A percentile compares a stretch with the other conserved stretches of the same genome.
These are phyloP conservation scores for Podabrus alpinus DNA, from an alignment of 2,888 invertebrate genomes.

Conservation along the genomic window DNA sequence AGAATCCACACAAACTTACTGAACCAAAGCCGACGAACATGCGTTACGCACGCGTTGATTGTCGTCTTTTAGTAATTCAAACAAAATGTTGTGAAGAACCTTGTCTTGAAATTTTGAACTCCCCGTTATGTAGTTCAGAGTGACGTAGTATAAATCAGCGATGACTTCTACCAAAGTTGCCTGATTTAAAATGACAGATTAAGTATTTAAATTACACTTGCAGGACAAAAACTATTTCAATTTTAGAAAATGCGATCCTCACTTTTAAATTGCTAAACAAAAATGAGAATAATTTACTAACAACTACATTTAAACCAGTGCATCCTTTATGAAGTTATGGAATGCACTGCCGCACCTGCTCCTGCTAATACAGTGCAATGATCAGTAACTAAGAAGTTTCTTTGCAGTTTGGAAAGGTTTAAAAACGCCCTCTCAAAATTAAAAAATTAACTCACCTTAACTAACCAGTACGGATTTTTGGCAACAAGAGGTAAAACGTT, in stretches of 20 bases:
- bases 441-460: constrained; percentile 65
- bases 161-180: constrained; percentile 69
- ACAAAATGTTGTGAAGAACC: constrained; percentile 64
- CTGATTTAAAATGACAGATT: constrained; percentile 49
- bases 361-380: too few relatives aligned
- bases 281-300: too few relatives aligned
- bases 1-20: constrained; percentile 54
- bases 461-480: constrained; percentile 82
- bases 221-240: too few relatives aligned
- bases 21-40: constrained; percentile 68
- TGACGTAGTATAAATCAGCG: constrained; percentile 63
- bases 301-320: too few relatives aligned
- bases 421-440: too few relatives aligned
- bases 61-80: constrained; percentile 71
- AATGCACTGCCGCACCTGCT: too few relatives aligned
- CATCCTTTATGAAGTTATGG: too few relatives aligned
- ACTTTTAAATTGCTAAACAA: too few relatives aligned
- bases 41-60: constrained; percentile 78
- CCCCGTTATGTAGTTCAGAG: constrained; percentile 60
- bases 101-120: constrained; percentile 62
- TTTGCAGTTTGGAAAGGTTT: too few relatives aligned
- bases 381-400: too few relatives aligned
- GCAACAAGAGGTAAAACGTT: constrained; percentile 67
- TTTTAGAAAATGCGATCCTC: too few relatives aligned
- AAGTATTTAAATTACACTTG: background rate